Evolutionary conservation across 2,888 invertebrate genomes (phyloP), one percentile per base, ranked within the genome.

Genomic region (Agriopis leucophaearia): DNA sequence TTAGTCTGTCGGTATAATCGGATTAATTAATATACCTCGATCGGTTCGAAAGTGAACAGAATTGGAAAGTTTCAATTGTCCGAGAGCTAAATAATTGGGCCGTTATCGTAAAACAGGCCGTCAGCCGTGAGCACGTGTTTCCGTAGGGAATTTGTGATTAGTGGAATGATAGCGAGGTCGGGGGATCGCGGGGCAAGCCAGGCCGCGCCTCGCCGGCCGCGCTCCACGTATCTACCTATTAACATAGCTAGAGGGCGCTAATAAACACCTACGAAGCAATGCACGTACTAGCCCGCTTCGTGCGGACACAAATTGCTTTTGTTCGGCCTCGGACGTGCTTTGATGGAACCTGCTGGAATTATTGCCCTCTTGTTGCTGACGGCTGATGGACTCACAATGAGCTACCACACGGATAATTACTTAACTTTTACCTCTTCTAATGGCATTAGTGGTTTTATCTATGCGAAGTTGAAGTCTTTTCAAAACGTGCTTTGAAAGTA

Each of bases 301-400:
- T 87, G 87, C 89, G 85, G 87, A 91, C 92, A 91, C 89, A 92
- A 91, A 92, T 93, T 92, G 91, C 91, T 90, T 93, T 93, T 92
- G 93, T 92, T 90, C 90, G 83, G 75, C 81, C 81, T 78, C 83
- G 85, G 82, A 91, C 90, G 90, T 88, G 90, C 84, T 83, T 81
- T 85, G 88, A 85, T 86, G 81, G 81, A 78, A 79, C 81, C 81
- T 74, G 80, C 80, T 83, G 84, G 85, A 85, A 88, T 80, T 81
- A 82, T 80, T 77, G 77, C 78, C 76, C 75, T 78, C 78, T 64
- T 68, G 68, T 69, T 85, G 81, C 80, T 82, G 85, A 84, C 83
- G 83, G 81, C 79, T 88, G 87, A 89, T 87, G 84, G 87, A 86
- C 84, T 82, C 72, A 89, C 88, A 88, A 89, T 88, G 78, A 82